Conservation (phyloP, 2,113 vertebrate genomes). For the Boulengeromyrus knoepffleri region DNA sequence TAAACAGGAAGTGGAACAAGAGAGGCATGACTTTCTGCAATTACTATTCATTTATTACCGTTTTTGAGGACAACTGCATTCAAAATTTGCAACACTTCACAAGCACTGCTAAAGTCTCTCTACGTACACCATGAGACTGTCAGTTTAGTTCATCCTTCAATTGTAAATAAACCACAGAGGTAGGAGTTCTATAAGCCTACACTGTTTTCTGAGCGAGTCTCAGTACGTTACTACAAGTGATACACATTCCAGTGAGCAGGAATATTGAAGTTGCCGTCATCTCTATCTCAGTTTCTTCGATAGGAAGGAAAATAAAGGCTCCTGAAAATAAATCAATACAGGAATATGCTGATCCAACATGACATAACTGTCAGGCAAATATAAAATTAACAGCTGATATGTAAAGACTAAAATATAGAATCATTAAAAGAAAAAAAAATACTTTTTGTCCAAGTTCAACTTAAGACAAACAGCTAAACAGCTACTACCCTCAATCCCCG, state of each 20-base stretch:
- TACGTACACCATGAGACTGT: conserved; percentile 14
- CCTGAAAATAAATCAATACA: neutral
- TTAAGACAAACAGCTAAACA: conserved; percentile 9
- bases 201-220: neutral
- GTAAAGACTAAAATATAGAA: conserved; percentile 1
- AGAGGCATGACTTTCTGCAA: neutral
- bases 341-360: conserved; percentile 20
- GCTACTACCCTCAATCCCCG: too few species aligned
- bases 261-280: neutral
- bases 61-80: conserved; percentile 15
- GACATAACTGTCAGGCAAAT: neutral
- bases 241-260: neutral
- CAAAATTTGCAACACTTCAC: conserved; percentile 20
- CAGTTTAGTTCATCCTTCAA: neutral
- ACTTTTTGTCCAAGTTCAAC: conserved; percentile 8
- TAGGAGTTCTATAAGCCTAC: neutral
- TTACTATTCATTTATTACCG: conserved; percentile 31
- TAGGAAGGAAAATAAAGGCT: neutral
- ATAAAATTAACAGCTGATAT: conserved; percentile 19
- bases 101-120: conserved; percentile 17
- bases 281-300: neutral
- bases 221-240: neutral
- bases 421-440: neutral
- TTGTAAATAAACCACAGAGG: neutral
- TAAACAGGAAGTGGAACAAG: neutral